Evolutionary conservation across 2,888 invertebrate genomes (phyloP).

Genomic region (Ptychoptera albimana): DNA sequence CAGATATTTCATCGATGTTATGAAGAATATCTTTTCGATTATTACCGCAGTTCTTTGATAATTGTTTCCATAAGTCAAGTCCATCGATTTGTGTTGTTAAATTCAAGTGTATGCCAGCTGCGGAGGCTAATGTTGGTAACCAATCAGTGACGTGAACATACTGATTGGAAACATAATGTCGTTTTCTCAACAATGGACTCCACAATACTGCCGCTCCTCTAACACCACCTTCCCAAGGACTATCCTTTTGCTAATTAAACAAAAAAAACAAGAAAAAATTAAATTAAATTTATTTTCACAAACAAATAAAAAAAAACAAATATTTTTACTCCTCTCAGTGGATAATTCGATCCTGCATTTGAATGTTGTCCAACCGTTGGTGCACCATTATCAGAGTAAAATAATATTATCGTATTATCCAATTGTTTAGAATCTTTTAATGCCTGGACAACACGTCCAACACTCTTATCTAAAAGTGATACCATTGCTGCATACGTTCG

Average conservation of each 20-base stretch:
- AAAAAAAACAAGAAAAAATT: constrained; percentile 12
- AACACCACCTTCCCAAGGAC: constrained; percentile 74
- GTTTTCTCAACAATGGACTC: constrained; percentile 41
- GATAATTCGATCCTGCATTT: constrained; percentile 67
- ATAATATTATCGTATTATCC: constrained; percentile 67
- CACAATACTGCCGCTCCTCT: constrained; percentile 62
- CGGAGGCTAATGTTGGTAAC: constrained; percentile 51
- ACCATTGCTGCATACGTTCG: constrained; percentile 71
- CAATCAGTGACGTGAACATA: constrained; percentile 71
- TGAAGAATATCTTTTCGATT: constrained; percentile 47
- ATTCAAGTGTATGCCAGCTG: constrained; percentile 18
- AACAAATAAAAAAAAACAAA: background rate
- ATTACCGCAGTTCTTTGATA: constrained; percentile 29
- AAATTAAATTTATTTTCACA: background rate
- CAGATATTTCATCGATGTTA: constrained; percentile 49
- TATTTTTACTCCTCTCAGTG: constrained; percentile 52
- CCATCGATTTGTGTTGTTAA: constrained; percentile 39
- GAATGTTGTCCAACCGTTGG: constrained; percentile 52
- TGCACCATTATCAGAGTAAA: constrained; percentile 79
- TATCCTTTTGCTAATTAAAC: constrained; percentile 60
- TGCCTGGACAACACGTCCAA: constrained; percentile 58
- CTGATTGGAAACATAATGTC: constrained; percentile 39
- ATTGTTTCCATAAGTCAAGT: constrained; percentile 49
- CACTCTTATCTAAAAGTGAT: constrained; percentile 66
- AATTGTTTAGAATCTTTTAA: constrained; percentile 50